Base-by-base conservation (phyloP, 2,113 vertebrate species). In the Hassar affinis region DNA sequence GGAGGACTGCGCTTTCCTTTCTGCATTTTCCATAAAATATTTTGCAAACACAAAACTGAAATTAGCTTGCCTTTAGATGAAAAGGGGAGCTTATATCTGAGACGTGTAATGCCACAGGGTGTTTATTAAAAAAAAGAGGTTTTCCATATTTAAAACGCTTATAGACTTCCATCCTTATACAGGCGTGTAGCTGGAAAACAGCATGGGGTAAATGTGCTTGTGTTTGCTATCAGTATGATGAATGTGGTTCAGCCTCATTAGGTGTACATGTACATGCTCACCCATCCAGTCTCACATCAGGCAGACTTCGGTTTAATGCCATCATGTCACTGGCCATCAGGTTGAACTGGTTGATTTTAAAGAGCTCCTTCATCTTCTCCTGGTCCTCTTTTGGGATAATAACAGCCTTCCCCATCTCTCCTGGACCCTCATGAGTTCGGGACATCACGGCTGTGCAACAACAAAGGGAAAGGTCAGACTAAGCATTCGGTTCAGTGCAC, bases 331-430 rank as follows among this genome's bases (percentile, higher is more conserved):
- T 99, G 92, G 97, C 97, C 97, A 99, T 96, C 5, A 99, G 95
- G 85, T 99, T 99, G 89, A 99, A 99, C 90, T 99, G 98, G 92
- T 99, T 99, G 88, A 99, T 98, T 91, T 99, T 99, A 85, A 99
- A 99, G 18, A 99, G 93, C 85, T 99, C 98, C 86, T 97, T 99
- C 98, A 99, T 99, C 92, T 96, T 98, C 88, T 98, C 98, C 89
- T 99, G 97, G 51, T 97, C 95, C 2, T 98, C 96, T 88, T 95
- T 98, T 1, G 97, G 95, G 77, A 99, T 95, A 69, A 95, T 92
- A 59, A 99, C 98, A 0, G 98, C 96, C 86, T 97, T 99, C 10
- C 98, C 98, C 97, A 98, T 97, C 91, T 99, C 97, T 47, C 98
- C 98, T 0, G 97, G 98, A 10, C 97, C 97, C 85, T 98, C 97